Conservation (phyloP, 2,113 vertebrate species). For the Hemiprocne comata region DNA sequence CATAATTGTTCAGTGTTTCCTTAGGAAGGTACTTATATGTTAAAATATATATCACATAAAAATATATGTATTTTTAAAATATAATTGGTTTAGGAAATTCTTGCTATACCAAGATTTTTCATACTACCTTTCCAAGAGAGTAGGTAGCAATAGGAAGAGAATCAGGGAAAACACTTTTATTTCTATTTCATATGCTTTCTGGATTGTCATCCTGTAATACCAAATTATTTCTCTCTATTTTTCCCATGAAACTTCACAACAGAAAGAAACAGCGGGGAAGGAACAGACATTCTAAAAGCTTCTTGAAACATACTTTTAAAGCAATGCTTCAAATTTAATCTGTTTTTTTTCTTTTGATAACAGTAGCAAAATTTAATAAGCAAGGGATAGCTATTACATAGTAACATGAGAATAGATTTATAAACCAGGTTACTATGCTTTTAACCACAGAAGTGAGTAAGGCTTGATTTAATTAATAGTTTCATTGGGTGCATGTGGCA, state of each 20-base stretch:
- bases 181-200: not conserved
- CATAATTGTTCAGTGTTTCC: not conserved
- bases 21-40: not conserved
- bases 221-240: not conserved
- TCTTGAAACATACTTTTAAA: not conserved
- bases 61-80: not conserved
- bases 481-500: not conserved
- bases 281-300: not conserved
- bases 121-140: not conserved
- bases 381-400: not conserved
- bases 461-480: conserved; percentile 49
- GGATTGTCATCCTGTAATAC: not conserved
- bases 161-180: not conserved
- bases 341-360: not conserved
- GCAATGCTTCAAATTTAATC: not conserved
- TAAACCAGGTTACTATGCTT: conserved; percentile 9
- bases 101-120: not conserved
- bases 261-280: not conserved
- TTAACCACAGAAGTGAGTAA: not conserved
- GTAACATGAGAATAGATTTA: not conserved
- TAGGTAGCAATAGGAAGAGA: not conserved
- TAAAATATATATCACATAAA: not conserved
- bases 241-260: not conserved
- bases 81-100: not conserved
- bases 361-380: not conserved